Percentiles rank a stretch among this genome's conserved stretches.
phyloP scores from a whole-genome alignment of 2,888 invertebrate genomes.

The Andrena dorsata region DNA sequence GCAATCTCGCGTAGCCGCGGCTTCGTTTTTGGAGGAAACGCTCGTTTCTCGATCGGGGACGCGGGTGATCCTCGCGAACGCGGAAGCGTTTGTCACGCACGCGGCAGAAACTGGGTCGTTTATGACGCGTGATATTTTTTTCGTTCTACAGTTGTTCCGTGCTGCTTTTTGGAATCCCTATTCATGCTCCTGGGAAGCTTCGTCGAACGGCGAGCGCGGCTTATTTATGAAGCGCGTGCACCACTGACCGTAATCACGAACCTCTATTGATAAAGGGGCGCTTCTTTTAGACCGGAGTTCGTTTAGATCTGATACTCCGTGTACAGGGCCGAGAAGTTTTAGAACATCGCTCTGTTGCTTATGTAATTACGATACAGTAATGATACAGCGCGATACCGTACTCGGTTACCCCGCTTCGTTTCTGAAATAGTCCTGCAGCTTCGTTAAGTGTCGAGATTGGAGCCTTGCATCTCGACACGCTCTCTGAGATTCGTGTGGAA shows the following conservation, averaged over 20 bases:
- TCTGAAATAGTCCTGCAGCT: not conserved
- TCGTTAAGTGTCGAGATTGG: not conserved
- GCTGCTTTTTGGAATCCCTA: not conserved
- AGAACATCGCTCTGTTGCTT: no score
- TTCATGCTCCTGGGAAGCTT: not conserved
- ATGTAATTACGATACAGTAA: no score
- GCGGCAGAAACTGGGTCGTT: not conserved
- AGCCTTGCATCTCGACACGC: slow-evolving; percentile 3
- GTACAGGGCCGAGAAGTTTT: no score
- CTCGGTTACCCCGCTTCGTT: no score
- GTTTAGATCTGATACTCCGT: no score
- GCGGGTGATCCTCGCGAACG: not conserved
- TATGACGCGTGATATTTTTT: not conserved
- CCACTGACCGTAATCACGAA: no score
- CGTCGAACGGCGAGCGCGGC: no score
- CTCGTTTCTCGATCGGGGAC: not conserved
- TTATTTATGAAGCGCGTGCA: no score
- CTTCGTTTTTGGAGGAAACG: not conserved
- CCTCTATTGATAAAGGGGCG: no score
- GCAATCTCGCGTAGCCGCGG: not conserved
- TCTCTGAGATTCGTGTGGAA: slow-evolving; percentile 8
- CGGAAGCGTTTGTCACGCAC: not conserved
- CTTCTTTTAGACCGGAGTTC: no score
- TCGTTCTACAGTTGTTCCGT: not conserved
- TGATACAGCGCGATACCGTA: no score